Percentiles rank a stretch among this genome's conserved stretches.
Evolutionary conservation across 2,888 invertebrate genomes (phyloP).

Genomic region (Ditylenchus weischeri): DNA sequence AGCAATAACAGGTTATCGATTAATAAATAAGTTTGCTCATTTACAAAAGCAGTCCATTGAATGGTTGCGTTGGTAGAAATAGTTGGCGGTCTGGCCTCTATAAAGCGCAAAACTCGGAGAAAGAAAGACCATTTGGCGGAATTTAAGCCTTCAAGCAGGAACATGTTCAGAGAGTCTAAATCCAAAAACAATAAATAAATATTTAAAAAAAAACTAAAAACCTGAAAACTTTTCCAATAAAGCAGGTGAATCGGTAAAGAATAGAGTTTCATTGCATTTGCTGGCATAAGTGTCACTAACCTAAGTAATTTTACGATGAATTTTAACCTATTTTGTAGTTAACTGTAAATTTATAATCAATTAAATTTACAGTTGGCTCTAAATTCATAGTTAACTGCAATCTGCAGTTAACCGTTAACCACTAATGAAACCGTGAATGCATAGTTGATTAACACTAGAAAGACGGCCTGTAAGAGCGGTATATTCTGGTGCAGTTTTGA

Average conservation of each 20-base stretch:
- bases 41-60: slow-evolving; percentile 21
- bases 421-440: too few species aligned
- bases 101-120: neutral
- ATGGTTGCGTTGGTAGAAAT: neutral
- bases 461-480: too few species aligned
- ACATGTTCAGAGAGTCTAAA: slow-evolving; percentile 1
- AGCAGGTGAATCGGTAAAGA: slow-evolving; percentile 16
- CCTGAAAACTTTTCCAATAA: slow-evolving; percentile 1
- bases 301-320: too few species aligned
- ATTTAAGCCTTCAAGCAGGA: neutral
- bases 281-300: slow-evolving; percentile 21
- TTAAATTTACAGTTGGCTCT: too few species aligned
- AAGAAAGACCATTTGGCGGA: neutral
- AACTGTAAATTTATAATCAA: too few species aligned
- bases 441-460: too few species aligned
- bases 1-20: slow-evolving; percentile 15
- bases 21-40: slow-evolving; percentile 24
- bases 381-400: too few species aligned
- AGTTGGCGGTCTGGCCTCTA: neutral
- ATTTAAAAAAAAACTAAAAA: neutral
- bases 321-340: too few species aligned
- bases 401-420: too few species aligned
- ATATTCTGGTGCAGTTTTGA: too few species aligned
- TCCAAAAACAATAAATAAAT: neutral
- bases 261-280: slow-evolving; percentile 27